A percentile compares a stretch with the other conserved stretches of the same genome.
Evolutionary conservation across 1,140 invertebrate genomes (phyloP).

Genomic region (Philotrypesis tridentata): DNA sequence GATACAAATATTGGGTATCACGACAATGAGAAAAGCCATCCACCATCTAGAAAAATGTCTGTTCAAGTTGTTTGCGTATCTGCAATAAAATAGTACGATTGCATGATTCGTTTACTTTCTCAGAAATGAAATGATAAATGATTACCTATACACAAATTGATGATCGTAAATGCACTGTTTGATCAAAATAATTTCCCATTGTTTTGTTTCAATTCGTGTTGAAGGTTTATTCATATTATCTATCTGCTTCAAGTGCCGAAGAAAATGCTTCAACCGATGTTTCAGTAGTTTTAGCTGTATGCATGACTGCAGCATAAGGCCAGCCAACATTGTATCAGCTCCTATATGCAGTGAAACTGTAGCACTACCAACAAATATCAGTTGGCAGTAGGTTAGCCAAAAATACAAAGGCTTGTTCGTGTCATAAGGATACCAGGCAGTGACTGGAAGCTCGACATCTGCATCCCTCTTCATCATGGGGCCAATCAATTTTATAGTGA

Average conservation of each 20-base stretch:
- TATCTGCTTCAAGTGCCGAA: not conserved
- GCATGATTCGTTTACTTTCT: not conserved
- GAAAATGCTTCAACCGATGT: slow-evolving; percentile 14
- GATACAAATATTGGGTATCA: slow-evolving; percentile 36
- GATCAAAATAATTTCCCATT: not conserved
- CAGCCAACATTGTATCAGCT: not conserved
- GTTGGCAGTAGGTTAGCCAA: slow-evolving; percentile 6
- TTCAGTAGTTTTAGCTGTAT: slow-evolving; percentile 28
- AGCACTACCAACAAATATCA: not conserved
- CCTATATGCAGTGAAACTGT: not conserved
- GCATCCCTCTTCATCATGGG: not conserved
- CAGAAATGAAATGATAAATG: not conserved
- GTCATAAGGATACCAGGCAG: slow-evolving; percentile 20
- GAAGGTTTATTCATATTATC: not conserved
- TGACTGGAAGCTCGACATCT: not conserved
- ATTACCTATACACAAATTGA: slow-evolving; percentile 15
- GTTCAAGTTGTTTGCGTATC: slow-evolving; percentile 10
- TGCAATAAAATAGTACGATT: not conserved
- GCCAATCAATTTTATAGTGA: slow-evolving; percentile 5
- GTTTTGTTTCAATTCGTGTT: not conserved
- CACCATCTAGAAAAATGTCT: not conserved
- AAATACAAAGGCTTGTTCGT: not conserved
- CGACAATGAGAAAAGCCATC: not conserved
- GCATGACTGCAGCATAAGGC: slow-evolving; percentile 5
- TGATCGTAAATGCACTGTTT: slow-evolving; percentile 9